A percentile compares a stretch with the other conserved stretches of the same genome.
These are phyloP conservation scores for Anolis sagrei DNA, from an alignment of 2,113 vertebrate species.

Conservation along the genomic window DNA sequence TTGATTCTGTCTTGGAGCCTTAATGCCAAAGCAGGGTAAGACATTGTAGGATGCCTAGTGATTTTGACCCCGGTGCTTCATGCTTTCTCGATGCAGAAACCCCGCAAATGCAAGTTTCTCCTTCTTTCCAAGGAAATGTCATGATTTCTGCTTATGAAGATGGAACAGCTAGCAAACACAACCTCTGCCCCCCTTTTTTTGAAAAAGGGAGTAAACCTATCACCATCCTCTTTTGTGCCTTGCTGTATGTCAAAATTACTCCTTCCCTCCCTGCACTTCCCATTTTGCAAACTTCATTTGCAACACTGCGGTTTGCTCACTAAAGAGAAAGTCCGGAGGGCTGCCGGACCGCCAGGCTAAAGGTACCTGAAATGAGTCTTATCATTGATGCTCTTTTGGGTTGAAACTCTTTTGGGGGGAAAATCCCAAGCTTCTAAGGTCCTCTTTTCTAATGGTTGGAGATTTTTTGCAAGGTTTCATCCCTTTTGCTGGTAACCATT, in stretches of 20 bases:
- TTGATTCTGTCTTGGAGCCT: no score
- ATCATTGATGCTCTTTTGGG: background rate
- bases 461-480: background rate
- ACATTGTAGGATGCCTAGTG: no score
- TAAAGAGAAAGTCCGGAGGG: background rate
- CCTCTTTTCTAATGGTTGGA: background rate
- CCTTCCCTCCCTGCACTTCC: slow-evolving; percentile 18
- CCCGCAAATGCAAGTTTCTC: background rate
- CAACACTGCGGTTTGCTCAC: background rate
- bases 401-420: background rate
- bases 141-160: background rate
- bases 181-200: background rate
- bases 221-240: background rate
- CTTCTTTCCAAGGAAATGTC: no score
- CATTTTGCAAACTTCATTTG: slow-evolving; percentile 20
- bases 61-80: no score
- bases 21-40: no score
- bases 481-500: background rate
- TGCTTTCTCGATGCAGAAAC: no score
- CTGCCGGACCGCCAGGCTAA: background rate
- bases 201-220: background rate
- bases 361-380: background rate
- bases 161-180: background rate
- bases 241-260: background rate
- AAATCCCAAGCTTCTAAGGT: background rate